Percentiles rank a stretch among this genome's conserved stretches.
Evolutionary conservation across 2,113 vertebrate species (phyloP).

Genomic region (Apodemus sylvaticus): DNA sequence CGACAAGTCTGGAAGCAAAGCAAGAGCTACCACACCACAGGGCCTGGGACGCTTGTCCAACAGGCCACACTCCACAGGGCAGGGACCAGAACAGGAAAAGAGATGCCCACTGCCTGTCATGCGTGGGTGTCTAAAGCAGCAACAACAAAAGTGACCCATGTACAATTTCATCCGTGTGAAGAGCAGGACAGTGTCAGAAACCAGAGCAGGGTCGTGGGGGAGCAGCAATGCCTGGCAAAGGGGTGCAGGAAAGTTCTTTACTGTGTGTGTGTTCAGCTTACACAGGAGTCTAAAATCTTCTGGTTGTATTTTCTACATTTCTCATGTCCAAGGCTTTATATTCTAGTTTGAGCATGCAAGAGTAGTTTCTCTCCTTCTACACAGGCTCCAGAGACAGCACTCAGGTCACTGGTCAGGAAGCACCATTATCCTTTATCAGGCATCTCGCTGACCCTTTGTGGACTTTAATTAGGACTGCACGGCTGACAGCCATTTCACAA

Average conservation of each 20-base stretch:
- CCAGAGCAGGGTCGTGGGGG: not conserved
- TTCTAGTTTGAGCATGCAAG: not conserved
- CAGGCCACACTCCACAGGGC: not conserved
- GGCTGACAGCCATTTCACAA: constrained; percentile 18
- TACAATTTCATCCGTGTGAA: not conserved
- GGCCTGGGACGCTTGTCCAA: not conserved
- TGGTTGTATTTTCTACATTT: not conserved
- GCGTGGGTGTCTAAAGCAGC: not conserved
- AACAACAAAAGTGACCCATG: not conserved
- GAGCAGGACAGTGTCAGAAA: not conserved
- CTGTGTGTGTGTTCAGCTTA: not conserved
- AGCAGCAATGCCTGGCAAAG: not conserved
- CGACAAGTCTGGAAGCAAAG: not conserved
- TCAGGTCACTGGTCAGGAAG: not conserved
- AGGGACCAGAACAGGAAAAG: not conserved
- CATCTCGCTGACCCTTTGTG: not conserved
- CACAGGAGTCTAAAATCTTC: not conserved
- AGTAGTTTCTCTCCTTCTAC: not conserved
- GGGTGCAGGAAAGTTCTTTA: not conserved
- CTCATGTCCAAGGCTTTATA: not conserved
- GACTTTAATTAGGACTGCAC: constrained; percentile 47
- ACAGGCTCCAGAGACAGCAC: not conserved
- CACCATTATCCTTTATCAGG: not conserved
- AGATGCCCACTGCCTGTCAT: not conserved
- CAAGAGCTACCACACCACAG: not conserved